Evolutionary conservation across 2,888 invertebrate species (phyloP).

Genomic region (Phymatocera aterrima): DNA sequence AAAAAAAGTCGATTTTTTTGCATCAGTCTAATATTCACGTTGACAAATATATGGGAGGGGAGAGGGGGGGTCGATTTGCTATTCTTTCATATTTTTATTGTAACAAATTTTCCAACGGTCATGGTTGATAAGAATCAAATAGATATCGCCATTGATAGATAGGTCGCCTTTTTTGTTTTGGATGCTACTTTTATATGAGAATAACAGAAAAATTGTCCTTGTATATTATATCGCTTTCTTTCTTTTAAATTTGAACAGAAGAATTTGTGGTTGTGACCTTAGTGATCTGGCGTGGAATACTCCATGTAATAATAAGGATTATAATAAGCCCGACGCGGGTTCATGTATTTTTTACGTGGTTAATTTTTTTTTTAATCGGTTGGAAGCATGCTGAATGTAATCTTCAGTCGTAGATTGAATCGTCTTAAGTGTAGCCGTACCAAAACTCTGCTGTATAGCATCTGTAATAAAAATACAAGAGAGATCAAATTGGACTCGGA

Average conservation of each 20-base stretch:
- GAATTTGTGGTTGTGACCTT: background rate
- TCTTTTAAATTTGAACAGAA: background rate
- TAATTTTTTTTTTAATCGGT: slow-evolving; percentile 11
- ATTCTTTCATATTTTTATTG: background rate
- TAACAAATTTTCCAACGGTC: background rate
- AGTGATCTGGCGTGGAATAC: slow-evolving; percentile 7
- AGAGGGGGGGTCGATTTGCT: no score
- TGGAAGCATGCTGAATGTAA: slow-evolving; percentile 22
- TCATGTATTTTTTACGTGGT: background rate
- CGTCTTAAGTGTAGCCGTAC: slow-evolving; percentile 17
- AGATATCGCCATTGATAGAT: background rate
- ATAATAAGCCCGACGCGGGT: background rate
- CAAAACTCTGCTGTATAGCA: slow-evolving; percentile 16
- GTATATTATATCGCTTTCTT: background rate
- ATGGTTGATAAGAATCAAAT: background rate
- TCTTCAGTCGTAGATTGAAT: slow-evolving; percentile 7
- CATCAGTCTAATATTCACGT: background rate
- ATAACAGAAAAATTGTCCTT: background rate
- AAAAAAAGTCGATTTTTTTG: background rate
- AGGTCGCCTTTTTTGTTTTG: background rate
- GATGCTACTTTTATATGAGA: background rate
- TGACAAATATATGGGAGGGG: no score
- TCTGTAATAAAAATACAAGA: slow-evolving; percentile 8
- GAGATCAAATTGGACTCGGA: background rate
- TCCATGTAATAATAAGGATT: background rate